Evolutionary conservation across 2,113 vertebrate genomes (phyloP).

Genomic region (Carassius carassius): DNA sequence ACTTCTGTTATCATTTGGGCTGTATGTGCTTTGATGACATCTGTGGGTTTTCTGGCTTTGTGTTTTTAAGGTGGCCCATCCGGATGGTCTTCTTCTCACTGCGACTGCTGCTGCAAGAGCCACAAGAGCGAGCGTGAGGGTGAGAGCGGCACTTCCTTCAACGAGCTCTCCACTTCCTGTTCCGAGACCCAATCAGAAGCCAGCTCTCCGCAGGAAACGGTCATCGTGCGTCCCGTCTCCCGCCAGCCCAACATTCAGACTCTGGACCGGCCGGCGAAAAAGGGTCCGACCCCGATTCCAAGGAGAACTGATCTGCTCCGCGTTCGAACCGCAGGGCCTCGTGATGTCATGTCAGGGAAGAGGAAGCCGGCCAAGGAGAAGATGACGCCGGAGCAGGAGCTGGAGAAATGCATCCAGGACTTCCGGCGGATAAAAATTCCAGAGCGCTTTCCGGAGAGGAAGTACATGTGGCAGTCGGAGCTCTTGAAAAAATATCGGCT

Average conservation of each 20-base stretch:
- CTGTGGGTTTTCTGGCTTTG: constrained; percentile 35
- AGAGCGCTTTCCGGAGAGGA: constrained; percentile 91
- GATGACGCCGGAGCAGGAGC: constrained; percentile 94
- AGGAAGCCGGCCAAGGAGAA: constrained; percentile 92
- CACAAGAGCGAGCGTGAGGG: constrained; percentile 92
- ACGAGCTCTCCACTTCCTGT: constrained; percentile 96
- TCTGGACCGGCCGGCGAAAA: constrained; percentile 88
- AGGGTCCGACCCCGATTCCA: constrained; percentile 85
- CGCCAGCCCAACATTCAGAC: constrained; percentile 91
- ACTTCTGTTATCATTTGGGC: neutral
- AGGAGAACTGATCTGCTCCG: constrained; percentile 94
- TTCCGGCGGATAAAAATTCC: constrained; percentile 97
- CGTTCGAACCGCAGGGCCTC: constrained; percentile 87
- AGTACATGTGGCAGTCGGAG: constrained; percentile 96
- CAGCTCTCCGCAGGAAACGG: constrained; percentile 94
- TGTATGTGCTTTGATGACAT: constrained; percentile 11
- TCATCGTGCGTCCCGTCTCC: constrained; percentile 88
- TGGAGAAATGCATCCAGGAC: constrained; percentile 98
- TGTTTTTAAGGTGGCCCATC: constrained; percentile 82
- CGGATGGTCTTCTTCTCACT: constrained; percentile 88
- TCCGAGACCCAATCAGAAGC: constrained; percentile 97
- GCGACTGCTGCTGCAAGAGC: constrained; percentile 97
- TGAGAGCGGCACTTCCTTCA: constrained; percentile 95
- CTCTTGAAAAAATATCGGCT: constrained; percentile 94
- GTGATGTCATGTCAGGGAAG: constrained; percentile 86